These are phyloP conservation scores for Sebastes oblongus DNA, from an alignment of 2,797 vertebrate species.

Conservation along the genomic window DNA sequence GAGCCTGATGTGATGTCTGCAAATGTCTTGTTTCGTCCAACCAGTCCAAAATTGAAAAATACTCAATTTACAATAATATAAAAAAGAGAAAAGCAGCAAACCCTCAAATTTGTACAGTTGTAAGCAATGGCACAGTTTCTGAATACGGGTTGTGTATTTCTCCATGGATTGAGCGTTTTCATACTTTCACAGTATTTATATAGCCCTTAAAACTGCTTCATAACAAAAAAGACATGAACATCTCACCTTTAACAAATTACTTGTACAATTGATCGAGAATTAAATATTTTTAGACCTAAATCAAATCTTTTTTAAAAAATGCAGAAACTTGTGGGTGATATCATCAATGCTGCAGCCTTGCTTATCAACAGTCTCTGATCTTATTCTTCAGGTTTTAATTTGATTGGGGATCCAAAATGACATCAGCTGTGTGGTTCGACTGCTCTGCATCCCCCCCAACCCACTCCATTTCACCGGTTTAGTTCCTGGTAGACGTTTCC, in stretches of 20 bases:
- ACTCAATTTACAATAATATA: not conserved
- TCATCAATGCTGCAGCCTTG: not conserved
- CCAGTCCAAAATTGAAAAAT: not conserved
- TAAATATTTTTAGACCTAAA: not conserved
- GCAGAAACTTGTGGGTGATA: not conserved
- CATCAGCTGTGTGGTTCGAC: not conserved
- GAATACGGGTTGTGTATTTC: too few relatives aligned
- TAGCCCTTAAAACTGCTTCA: too few relatives aligned
- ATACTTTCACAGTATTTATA: too few relatives aligned
- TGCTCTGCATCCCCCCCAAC: not conserved
- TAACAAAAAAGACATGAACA: too few relatives aligned
- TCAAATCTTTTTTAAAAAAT: not conserved
- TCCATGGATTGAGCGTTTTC: too few relatives aligned
- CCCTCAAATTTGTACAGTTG: not conserved
- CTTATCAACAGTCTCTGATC: not conserved
- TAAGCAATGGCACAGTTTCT: too few relatives aligned
- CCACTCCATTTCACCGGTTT: not conserved
- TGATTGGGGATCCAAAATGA: not conserved
- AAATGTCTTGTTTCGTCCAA: not conserved
- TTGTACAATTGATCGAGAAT: accelerated
- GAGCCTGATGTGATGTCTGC: not conserved
- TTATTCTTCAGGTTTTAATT: not conserved
- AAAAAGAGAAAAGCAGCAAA: not conserved
- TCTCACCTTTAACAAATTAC: too few relatives aligned
- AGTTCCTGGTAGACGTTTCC: not conserved